phyloP scores from a whole-genome alignment of 1,140 invertebrate genomes.

The Vanessa atalanta region DNA sequence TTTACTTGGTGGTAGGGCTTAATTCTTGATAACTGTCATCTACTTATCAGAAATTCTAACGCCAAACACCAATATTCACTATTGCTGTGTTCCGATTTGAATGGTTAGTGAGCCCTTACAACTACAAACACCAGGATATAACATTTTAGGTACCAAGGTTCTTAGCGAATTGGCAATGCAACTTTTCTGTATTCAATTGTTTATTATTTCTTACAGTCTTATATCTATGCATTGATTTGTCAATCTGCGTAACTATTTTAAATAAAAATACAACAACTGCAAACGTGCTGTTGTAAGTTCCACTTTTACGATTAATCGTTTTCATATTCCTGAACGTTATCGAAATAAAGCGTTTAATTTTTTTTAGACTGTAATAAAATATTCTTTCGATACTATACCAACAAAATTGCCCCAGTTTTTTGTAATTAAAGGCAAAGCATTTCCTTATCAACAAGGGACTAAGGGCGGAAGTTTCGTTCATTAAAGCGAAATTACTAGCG shows the following conservation, averaged over 20 bases:
- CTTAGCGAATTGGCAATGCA: no score
- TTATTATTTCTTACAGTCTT: neutral
- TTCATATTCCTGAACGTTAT: neutral
- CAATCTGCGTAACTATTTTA: neutral
- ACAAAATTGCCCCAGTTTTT: slow-evolving; percentile 43
- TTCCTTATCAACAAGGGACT: slow-evolving; percentile 61
- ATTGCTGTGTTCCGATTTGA: no score
- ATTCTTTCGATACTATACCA: neutral
- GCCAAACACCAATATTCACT: no score
- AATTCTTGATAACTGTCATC: no score
- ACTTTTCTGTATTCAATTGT: no score
- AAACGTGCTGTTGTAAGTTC: no score
- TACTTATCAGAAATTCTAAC: no score
- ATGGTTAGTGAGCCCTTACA: no score
- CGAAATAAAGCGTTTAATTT: neutral
- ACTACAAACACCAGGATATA: no score
- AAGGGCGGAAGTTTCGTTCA: slow-evolving; percentile 63
- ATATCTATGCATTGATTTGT: no score
- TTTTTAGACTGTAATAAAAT: slow-evolving; percentile 1
- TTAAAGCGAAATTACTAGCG: slow-evolving; percentile 69
- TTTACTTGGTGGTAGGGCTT: no score
- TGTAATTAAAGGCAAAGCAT: slow-evolving; percentile 54
- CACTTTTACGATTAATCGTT: neutral
- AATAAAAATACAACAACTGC: neutral
- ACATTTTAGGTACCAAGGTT: no score